Conservation (phyloP, 23 tunicate genomes). For the Clavelina lepadiformis region DNA sequence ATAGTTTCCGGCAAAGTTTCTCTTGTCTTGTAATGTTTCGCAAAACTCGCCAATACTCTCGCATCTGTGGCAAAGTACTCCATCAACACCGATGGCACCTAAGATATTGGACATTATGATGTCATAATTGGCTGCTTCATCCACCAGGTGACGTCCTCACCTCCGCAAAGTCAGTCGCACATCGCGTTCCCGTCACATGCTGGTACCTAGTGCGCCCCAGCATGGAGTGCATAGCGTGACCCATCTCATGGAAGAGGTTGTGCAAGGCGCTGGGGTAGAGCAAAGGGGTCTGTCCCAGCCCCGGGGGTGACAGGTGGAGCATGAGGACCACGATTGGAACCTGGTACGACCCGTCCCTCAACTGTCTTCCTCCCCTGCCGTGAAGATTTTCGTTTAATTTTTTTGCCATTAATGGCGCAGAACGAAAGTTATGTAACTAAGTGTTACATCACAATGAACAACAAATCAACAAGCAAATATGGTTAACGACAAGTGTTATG, state of each 20-base stretch:
- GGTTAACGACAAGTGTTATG: too few species aligned
- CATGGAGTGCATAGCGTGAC: conserved; percentile 99
- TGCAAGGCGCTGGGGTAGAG: conserved; percentile 57
- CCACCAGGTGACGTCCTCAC: conserved; percentile 13
- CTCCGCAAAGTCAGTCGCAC: conserved; percentile 98
- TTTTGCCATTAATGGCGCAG: too few species aligned
- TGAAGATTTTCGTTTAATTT: not conserved
- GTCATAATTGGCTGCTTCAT: not conserved
- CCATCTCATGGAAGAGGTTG: conserved; percentile 92
- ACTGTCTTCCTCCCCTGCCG: conserved; percentile 62
- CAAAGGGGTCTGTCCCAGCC: conserved; percentile 41
- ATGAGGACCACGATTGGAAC: conserved; percentile 73
- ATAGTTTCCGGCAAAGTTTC: conserved; percentile 40
- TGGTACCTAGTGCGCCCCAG: conserved; percentile 87
- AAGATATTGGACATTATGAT: not conserved
- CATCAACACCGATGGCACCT: conserved; percentile 92
- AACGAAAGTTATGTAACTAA: too few species aligned
- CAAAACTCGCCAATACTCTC: conserved; percentile 68
- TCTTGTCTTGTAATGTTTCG: conserved; percentile 80
- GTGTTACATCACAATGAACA: too few species aligned
- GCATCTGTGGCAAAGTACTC: conserved; percentile 82
- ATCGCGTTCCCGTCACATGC: conserved; percentile 90
- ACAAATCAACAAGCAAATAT: too few species aligned
- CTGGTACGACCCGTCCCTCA: conserved; percentile 82
- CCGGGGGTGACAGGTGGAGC: conserved; percentile 55